Base-by-base conservation (phyloP, 1,140 invertebrate species). In the Forficula auricularia region DNA sequence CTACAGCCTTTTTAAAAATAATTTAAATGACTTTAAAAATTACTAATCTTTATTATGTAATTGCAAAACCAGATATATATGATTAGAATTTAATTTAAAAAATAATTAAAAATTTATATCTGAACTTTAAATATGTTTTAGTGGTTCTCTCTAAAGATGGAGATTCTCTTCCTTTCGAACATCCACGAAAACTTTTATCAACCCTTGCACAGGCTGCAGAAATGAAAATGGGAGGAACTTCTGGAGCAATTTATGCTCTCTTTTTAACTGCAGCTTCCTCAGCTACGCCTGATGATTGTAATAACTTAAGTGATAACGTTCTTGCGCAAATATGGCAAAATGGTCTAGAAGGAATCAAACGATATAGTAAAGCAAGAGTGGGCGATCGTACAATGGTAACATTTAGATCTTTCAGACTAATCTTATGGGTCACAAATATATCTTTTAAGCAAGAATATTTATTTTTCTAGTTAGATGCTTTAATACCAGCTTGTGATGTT, bases 311-410 rank as follows among this genome's bases (percentile, higher is more conserved):
- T 36, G 39, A 54, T 42, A 43, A 45, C 1, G 45, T 57, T 9
- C 79, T 74, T 74, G 45, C 59, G 8, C 13, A 51, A 14, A 64
- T 67, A 0, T 67, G 70, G 54, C 52, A 61, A 42, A 56, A 51
- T 10, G 73, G 68, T 2, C 60, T 79, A 33, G 51, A 66, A 20
- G 67, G 69, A 0, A 67, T 83, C 6, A 64, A 66, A 42, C 79
- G 74, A 51, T 83, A 86, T 55, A 79, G 81, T 12, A 72, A 74
- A 45, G 81, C 81, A 0, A 65, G 69, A 47, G 62, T 71, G 8
- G 82, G 82, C 1, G 77, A 86, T 54, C 67, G 82, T 52, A 84
- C 83, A 27, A 78, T 87, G 77, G 71, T 82, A 50, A 59, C 56
- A 52, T 44, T 32, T 50, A 59, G 44, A 48, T 54, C 14, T 42